These are phyloP conservation scores for Latrodectus geometricus DNA, from an alignment of 1,140 invertebrate genomes.

Conservation along the genomic window DNA sequence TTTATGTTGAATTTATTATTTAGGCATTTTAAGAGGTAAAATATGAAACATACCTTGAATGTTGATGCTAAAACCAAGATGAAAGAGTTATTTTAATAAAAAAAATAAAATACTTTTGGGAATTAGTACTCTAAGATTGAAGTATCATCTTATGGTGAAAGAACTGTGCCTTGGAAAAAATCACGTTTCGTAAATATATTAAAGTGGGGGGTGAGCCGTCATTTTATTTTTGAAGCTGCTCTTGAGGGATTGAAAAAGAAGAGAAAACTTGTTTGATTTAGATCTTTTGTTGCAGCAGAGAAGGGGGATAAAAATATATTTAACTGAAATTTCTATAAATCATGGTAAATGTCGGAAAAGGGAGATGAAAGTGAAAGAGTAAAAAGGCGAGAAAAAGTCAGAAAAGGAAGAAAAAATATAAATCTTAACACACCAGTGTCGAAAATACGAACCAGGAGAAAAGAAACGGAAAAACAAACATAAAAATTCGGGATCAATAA, in stretches of 20 bases:
- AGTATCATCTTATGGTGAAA: too few relatives aligned
- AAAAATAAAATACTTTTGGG: too few relatives aligned
- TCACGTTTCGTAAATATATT: too few relatives aligned
- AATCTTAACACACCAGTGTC: slow-evolving; percentile 37
- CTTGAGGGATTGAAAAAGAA: not conserved
- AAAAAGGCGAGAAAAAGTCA: slow-evolving; percentile 36
- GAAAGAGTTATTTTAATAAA: too few relatives aligned
- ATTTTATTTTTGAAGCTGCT: not conserved
- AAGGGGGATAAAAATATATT: not conserved
- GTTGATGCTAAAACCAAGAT: too few relatives aligned
- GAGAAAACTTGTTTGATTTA: slow-evolving; percentile 56
- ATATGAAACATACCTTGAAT: too few relatives aligned
- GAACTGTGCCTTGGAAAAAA: too few relatives aligned
- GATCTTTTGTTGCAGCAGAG: slow-evolving; percentile 1
- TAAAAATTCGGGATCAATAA: slow-evolving; percentile 60
- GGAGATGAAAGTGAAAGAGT: slow-evolving; percentile 4
- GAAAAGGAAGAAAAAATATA: slow-evolving; percentile 16
- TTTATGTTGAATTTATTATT: too few relatives aligned
- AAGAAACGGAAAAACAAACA: slow-evolving; percentile 38
- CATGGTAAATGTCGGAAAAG: slow-evolving; percentile 9
- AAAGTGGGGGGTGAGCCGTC: too few relatives aligned
- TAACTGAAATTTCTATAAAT: slow-evolving; percentile 42
- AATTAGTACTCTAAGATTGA: too few relatives aligned
- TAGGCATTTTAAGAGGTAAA: too few relatives aligned
- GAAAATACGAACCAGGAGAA: slow-evolving; percentile 33